Base-by-base conservation (phyloP, 2,888 invertebrate genomes). In the Orchestes rusci region DNA sequence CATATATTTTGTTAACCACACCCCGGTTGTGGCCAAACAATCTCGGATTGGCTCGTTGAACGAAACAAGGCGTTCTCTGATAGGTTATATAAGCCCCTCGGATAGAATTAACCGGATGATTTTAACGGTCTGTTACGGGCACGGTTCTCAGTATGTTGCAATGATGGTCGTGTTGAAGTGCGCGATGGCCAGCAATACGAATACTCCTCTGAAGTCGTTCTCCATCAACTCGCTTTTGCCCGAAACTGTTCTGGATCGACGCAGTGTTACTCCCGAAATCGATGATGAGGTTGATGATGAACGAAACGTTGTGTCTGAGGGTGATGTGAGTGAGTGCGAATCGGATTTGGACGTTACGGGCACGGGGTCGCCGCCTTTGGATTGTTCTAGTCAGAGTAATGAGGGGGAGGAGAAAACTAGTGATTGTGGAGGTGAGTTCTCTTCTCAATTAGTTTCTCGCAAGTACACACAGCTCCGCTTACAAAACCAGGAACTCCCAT, bases 261-360 rank as follows among this genome's bases (percentile, higher is more conserved):
- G 43, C 43, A 43, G 35, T 29, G 43, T 43, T 8, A 35, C 29
- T 7, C 34, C 45, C 16, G 48, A 44, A 35, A 39, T 43, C 16
- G 33, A 44, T n/a, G 48, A 48, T 20, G 48, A 43, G 16, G 35
- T 8, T 12, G 44, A 44, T 7, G 48, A 48, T 23, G 43, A 43
- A 13, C 28, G 42, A 23, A 30, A 29, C 30, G 47, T 18, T n/a
- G 42, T 46, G 38, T 18, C 15, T 10, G 16, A 17, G 16, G 43
- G 39, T 17, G 37, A 42, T 34, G 70, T 71, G 39, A 73, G 78
- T 45, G 82, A 83, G 66, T 72, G 77, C 48, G 84, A 84, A 56
- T 79, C 81, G 39, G 85, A 85, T 66, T 73, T 85, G 59, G 85
- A 85, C 55, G 85, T 85, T 18, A 86, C 82, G 0, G 83, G 83